phyloP scores from a whole-genome alignment of 1,140 invertebrate genomes.

The Pinna nobilis region DNA sequence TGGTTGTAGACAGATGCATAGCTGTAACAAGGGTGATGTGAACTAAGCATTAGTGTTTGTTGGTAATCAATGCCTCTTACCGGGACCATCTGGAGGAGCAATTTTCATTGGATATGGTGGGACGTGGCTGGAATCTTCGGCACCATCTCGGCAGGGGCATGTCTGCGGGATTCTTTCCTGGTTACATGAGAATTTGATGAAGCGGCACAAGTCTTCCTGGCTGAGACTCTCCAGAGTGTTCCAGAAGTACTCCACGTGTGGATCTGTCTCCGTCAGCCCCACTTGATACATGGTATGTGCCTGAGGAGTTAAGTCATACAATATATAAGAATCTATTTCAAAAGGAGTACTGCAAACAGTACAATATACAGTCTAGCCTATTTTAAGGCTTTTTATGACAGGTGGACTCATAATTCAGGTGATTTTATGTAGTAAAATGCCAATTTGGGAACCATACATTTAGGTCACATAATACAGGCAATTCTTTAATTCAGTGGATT shows the following conservation, averaged over 20 bases:
- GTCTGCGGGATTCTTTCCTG: slow-evolving; percentile 72
- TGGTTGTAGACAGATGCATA: no score
- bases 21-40: no score
- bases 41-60: no score
- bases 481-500: no score
- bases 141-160: slow-evolving; percentile 71
- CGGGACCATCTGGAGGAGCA: slow-evolving; percentile 73
- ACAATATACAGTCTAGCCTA: not conserved
- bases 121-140: slow-evolving; percentile 67
- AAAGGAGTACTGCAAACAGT: not conserved
- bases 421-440: no score
- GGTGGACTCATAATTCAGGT: no score
- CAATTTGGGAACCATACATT: no score
- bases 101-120: slow-evolving; percentile 76
- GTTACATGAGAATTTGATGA: slow-evolving; percentile 75
- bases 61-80: slow-evolving; percentile 51
- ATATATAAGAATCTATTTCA: no score
- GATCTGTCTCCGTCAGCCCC: slow-evolving; percentile 73
- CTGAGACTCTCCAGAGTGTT: slow-evolving; percentile 69
- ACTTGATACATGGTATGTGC: slow-evolving; percentile 75
- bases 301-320: slow-evolving; percentile 43
- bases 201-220: slow-evolving; percentile 71
- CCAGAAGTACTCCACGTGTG: slow-evolving; percentile 75
- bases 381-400: no score
- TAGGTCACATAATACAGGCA: no score